A percentile compares a stretch with the other conserved stretches of the same genome.
phyloP scores from a whole-genome alignment of 2,113 vertebrate genomes.

The Cheilinus undulatus region DNA sequence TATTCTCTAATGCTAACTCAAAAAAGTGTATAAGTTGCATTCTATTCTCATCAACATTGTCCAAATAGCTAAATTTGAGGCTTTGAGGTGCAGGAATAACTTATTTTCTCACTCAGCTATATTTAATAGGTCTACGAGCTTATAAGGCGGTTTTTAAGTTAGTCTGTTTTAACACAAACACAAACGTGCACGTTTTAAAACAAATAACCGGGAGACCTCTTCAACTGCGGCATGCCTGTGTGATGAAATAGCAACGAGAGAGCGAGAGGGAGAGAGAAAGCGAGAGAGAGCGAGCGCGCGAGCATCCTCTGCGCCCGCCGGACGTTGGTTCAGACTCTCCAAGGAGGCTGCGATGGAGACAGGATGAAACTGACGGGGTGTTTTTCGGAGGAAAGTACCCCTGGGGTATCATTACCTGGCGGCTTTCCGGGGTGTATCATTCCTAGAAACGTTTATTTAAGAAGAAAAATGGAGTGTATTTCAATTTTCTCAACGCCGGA shows the following conservation, averaged over 20 bases:
- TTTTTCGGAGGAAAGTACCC: conserved; percentile 43
- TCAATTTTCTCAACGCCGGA: conserved; percentile 36
- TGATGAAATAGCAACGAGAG: conserved; percentile 19
- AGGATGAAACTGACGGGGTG: conserved; percentile 55
- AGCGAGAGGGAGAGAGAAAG: conserved; percentile 23
- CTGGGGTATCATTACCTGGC: conserved; percentile 42
- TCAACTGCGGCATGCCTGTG: not conserved
- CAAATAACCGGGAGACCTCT: not conserved
- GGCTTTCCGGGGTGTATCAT: conserved; percentile 8
- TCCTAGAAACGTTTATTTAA: conserved; percentile 12
- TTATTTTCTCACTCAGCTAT: not conserved
- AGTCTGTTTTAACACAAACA: not conserved
- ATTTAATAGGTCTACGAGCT: not conserved
- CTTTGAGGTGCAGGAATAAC: not conserved
- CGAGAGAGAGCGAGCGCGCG: conserved; percentile 37
- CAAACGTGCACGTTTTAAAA: not conserved
- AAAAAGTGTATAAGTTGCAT: too few relatives aligned
- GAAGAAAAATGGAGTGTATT: conserved; percentile 12
- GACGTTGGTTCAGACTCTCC: conserved; percentile 61
- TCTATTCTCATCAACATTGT: too few relatives aligned
- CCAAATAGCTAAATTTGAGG: too few relatives aligned
- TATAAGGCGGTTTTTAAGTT: not conserved
- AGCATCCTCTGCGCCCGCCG: conserved; percentile 46
- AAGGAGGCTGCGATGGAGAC: conserved; percentile 69
- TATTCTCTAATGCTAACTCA: too few relatives aligned